A percentile compares a stretch with the other conserved stretches of the same genome.
Evolutionary conservation across 2,113 vertebrate genomes (phyloP).

Genomic region (Phalacrocorax pelagicus): DNA sequence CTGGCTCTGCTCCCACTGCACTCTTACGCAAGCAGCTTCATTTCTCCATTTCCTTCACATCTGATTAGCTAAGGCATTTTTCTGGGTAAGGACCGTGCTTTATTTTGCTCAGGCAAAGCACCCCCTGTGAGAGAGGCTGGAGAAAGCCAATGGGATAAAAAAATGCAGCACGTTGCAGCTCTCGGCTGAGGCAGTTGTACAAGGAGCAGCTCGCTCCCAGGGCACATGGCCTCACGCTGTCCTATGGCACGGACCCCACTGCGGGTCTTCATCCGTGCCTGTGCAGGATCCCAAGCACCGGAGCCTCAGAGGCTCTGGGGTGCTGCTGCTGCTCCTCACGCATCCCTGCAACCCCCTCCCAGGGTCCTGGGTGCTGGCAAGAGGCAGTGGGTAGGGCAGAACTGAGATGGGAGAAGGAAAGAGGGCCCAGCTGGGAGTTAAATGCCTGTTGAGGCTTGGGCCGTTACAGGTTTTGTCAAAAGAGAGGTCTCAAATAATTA

Average conservation of each 20-base stretch:
- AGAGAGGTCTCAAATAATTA: not conserved
- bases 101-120: not conserved
- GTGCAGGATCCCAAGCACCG: fast-evolving
- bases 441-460: not conserved
- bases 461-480: not conserved
- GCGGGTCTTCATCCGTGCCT: fast-evolving
- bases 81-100: not conserved
- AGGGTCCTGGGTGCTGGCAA: fast-evolving
- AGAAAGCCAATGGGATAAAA: not conserved
- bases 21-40: not conserved
- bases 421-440: not conserved
- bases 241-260: fast-evolving
- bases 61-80: not conserved
- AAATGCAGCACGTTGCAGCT: fast-evolving
- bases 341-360: not conserved
- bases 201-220: not conserved
- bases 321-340: not conserved
- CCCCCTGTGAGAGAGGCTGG: not conserved
- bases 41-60: not conserved
- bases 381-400: not conserved
- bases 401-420: not conserved
- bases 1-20: not conserved
- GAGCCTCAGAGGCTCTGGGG: not conserved
- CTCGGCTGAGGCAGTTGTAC: fast-evolving
- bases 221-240: fast-evolving